phyloP scores from a whole-genome alignment of 1,140 invertebrate species.

The Drosophila baimaii region DNA sequence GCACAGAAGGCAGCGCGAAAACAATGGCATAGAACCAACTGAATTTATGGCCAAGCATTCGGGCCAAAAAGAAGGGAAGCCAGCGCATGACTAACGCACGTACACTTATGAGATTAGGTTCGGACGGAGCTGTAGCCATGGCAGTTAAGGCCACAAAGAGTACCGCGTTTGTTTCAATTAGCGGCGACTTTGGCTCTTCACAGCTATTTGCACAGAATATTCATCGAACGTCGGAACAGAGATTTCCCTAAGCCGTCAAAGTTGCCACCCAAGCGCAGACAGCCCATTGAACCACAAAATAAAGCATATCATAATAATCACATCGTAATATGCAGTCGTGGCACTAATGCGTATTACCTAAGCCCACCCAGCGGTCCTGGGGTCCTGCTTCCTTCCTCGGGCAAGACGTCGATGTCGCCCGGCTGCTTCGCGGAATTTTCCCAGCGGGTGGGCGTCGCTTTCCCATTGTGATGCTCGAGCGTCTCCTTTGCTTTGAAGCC shows the following conservation, averaged over 20 bases:
- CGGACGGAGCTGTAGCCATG: conserved; percentile 36
- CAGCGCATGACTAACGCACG: conserved; percentile 76
- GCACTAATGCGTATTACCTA: conserved; percentile 81
- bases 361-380: conserved; percentile 60
- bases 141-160: conserved; percentile 51
- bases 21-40: conserved; percentile 57
- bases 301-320: conserved; percentile 84
- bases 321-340: conserved; percentile 81
- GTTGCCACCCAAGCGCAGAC: conserved; percentile 59
- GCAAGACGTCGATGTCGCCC: conserved; percentile 20
- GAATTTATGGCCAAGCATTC: conserved; percentile 77
- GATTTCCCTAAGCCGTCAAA: conserved; percentile 74
- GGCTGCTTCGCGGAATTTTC: conserved; percentile 24
- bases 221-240: conserved; percentile 35
- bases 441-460: conserved; percentile 29
- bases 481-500: conserved; percentile 68
- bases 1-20: conserved; percentile 49
- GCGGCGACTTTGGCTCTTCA: conserved; percentile 58
- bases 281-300: conserved; percentile 82
- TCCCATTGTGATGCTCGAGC: conserved; percentile 41
- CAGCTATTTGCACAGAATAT: conserved; percentile 74
- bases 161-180: conserved; percentile 70
- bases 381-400: conserved; percentile 23
- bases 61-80: conserved; percentile 53
- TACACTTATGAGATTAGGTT: conserved; percentile 78